These are phyloP conservation scores for Tychaedon coryphoeus DNA, from an alignment of 2,113 vertebrate species.

Conservation along the genomic window DNA sequence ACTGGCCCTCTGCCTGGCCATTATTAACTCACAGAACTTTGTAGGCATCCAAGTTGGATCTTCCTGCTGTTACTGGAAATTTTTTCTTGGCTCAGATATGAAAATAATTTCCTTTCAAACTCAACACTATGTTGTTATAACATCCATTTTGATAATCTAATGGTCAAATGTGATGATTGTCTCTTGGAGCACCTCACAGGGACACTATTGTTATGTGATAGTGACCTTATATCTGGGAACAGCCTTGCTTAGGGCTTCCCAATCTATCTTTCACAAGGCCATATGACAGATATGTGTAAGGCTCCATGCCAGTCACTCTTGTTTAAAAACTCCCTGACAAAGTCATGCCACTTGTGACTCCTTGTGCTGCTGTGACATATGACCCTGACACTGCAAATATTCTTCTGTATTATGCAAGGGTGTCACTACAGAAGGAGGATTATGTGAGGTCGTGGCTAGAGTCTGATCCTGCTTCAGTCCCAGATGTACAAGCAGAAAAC, in stretches of 20 bases:
- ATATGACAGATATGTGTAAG: background rate
- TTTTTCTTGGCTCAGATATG: conserved; percentile 19
- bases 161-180: background rate
- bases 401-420: conserved; percentile 30
- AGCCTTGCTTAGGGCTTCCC: background rate
- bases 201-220: background rate
- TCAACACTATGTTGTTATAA: conserved; percentile 22
- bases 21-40: background rate
- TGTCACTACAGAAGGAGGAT: conserved; percentile 41
- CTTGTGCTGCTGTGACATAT: background rate
- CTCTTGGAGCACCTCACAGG: background rate
- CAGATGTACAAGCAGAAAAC: conserved; percentile 40
- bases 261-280: background rate
- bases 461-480: conserved; percentile 37
- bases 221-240: conserved; percentile 26
- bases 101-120: conserved; percentile 44
- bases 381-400: conserved; percentile 2
- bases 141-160: conserved; percentile 17
- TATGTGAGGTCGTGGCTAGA: background rate
- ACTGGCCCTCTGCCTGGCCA: background rate
- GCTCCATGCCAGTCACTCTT: background rate
- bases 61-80: conserved; percentile 41
- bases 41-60: conserved; percentile 4
- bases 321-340: conserved; percentile 2
- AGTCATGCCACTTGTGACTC: conserved; percentile 21